Evolutionary conservation across 35 echinoderm and acorn worm species (phyloP).

Genomic region (Heliocidaris tuberculata): DNA sequence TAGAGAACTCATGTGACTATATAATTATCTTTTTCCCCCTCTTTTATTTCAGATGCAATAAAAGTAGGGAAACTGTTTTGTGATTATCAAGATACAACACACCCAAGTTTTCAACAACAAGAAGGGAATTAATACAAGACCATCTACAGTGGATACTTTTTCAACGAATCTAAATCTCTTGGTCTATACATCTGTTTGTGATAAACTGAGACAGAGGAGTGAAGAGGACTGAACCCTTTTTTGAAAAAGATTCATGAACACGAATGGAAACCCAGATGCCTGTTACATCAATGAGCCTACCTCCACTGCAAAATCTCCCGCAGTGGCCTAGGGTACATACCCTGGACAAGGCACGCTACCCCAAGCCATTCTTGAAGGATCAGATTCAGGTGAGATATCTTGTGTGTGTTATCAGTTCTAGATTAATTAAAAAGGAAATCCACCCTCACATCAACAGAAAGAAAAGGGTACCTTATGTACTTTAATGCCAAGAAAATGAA

Average conservation of each 20-base stretch:
- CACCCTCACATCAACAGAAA: too few species aligned
- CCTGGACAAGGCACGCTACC: constrained; percentile 92
- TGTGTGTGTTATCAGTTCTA: not conserved
- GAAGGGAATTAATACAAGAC: not conserved
- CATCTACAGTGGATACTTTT: not conserved
- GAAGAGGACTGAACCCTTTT: not conserved
- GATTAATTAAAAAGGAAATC: too few species aligned
- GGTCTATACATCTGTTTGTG: too few species aligned
- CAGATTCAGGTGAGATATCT: constrained; percentile 60
- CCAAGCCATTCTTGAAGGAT: constrained; percentile 87
- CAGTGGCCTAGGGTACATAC: constrained; percentile 90
- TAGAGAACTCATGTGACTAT: too few species aligned
- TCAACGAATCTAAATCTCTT: not conserved
- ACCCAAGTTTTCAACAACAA: not conserved
- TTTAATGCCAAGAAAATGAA: too few species aligned
- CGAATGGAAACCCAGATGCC: constrained; percentile 51
- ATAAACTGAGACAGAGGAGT: not conserved
- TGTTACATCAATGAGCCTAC: constrained; percentile 83
- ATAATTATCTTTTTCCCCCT: not conserved
- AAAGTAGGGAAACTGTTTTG: not conserved
- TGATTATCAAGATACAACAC: not conserved
- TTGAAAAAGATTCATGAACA: not conserved
- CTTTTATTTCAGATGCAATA: not conserved
- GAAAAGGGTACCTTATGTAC: too few species aligned
- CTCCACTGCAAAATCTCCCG: constrained; percentile 85